Percentiles rank a stretch among this genome's conserved stretches.
Conservation (phyloP, 2,888 invertebrate genomes). For the Copidosoma aretas region DNA sequence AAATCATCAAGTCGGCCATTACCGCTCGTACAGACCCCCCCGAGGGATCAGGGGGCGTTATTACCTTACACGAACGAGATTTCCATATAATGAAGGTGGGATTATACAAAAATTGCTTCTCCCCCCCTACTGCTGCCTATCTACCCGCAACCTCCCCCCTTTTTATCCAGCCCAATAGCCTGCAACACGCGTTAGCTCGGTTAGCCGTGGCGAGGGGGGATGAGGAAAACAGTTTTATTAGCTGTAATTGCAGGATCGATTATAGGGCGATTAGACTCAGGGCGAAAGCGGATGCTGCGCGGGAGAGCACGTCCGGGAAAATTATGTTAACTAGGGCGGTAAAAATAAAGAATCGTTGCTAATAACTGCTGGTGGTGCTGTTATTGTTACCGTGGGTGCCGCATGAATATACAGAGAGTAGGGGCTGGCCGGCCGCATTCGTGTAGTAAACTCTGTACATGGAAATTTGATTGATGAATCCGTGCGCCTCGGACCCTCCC, state of each 20-base stretch:
- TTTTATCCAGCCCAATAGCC: no score
- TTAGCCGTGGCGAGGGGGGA: background rate
- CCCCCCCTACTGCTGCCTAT: background rate
- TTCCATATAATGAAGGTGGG: conserved; percentile 36
- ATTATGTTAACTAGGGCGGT: conserved; percentile 27
- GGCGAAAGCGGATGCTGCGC: background rate
- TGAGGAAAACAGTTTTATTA: conserved; percentile 32
- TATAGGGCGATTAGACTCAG: conserved; percentile 29
- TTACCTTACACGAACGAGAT: conserved; percentile 33
- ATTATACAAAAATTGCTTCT: conserved; percentile 34
- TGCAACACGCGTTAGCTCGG: no score
- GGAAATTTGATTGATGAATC: conserved; percentile 30
- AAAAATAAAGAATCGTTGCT: conserved; percentile 12
- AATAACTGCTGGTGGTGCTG: background rate
- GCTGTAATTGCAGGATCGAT: conserved; percentile 29
- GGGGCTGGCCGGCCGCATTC: background rate
- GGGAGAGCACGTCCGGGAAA: conserved; percentile 2
- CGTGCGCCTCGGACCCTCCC: background rate
- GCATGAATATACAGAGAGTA: no score
- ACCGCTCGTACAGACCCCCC: background rate
- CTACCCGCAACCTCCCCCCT: no score
- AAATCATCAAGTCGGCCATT: conserved; percentile 20
- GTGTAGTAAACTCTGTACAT: conserved; percentile 27
- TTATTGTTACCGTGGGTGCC: no score
- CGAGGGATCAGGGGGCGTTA: conserved; percentile 9